Base-by-base conservation (phyloP, 2,797 vertebrate species). In the Microchirus variegatus region DNA sequence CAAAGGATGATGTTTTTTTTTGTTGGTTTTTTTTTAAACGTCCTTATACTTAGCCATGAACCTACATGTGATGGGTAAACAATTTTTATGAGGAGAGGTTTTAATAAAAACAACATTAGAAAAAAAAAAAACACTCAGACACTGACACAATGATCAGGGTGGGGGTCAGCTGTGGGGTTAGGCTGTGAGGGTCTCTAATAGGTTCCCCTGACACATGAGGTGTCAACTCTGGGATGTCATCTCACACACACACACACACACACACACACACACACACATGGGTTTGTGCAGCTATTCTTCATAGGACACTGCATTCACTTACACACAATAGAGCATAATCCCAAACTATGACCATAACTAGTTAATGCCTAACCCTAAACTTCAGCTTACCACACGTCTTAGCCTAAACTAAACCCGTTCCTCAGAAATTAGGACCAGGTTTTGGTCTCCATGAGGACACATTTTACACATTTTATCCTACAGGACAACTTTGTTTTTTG, bases 141-240 rank as follows among this genome's bases (percentile, higher is more conserved):
- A 48, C 12, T 63, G 40, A 48, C 54, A 66, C 59, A 72, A 12
- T 52, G 53, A 82, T 77, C 73, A 82, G 78, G 72, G 65, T 88
- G 81, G 82, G 82, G 86, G 87, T 89, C 82, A 80, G 81, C 84
- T 89, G 88, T 82, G 91, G 86, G 82, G 79, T 87, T 88, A 93
- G 89, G 86, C 75, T 86, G 69, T 77, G 82, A 92, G 86, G 89
- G 84, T 78, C 91, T 91, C 89, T 95, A 94, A 94, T 94, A 92
- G 93, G 90, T 86, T 95, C 93, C 93, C 94, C 87, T 94, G 95
- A 91, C 92, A 92, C 87, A 83, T 79, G 78, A 86, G 59, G 79
- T 93, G 93, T 93, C 90, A 90, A 90, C 87, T 70, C 57, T 65
- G 74, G 90, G 89, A 93, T 93, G 92, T 84, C 89, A 89, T 89